Base-by-base conservation (phyloP, 2,113 vertebrate genomes). In the Todiramphus saurophagus region DNA sequence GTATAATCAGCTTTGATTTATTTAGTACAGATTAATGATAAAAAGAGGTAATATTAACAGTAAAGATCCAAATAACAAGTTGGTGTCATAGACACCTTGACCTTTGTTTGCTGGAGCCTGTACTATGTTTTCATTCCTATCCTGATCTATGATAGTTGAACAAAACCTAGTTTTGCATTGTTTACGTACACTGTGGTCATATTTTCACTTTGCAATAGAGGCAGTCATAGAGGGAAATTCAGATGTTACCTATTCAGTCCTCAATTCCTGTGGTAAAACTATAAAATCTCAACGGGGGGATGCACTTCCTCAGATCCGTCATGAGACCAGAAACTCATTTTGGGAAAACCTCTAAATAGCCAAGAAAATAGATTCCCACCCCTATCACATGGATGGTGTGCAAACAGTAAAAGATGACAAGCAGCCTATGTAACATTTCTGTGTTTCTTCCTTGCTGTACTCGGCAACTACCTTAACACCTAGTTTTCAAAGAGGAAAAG, bases 351-450 rank as follows among this genome's bases (percentile, higher is more conserved):
- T 89, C 41, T 35, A 9, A 78, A 72, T 10, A 75, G 20, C 35
- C 58, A 87, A 59, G 46, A 76, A 55, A 67, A 68, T 18, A 86
- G 37, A 74, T 91, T 91, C 66, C 80, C 20, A 51, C 20, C 25
- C 53, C 15, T 46, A 3, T 4, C 1, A 2, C 39, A 41, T 58
- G 74, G 20, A 28, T 8, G 13, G 27, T 0, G 0, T 44, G 35
- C 5, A 7, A 81, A 41, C 12, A 66, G 25, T 27, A 43, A 51
- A 78, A 90, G 77, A 1, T 66, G 44, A 51, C 43, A 68, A 58
- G 25, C 39, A 84, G 9, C 48, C 51, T 53, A 15, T 1, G 3
- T 35, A 78, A 88, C 10, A 2, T 72, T 78, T 81, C 46, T 41
- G 24, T 78, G 23, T n/a, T 30, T 75, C 20, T 67, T 21, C 43